These are phyloP conservation scores for Drosophila novamexicana DNA, from an alignment of 1,140 invertebrate genomes.

Conservation along the genomic window DNA sequence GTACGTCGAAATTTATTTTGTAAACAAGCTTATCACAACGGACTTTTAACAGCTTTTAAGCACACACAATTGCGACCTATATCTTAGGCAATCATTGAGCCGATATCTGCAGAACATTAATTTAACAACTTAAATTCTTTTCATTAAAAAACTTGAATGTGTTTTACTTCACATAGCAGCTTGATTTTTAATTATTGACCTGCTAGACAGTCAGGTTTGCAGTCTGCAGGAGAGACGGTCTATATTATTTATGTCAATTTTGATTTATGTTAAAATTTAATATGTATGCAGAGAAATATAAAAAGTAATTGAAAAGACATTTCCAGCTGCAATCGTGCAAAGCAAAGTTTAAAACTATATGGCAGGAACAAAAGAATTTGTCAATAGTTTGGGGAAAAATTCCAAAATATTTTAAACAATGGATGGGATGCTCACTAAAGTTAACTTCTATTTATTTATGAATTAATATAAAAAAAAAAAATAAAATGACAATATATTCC, in stretches of 20 bases:
- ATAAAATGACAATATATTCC: not conserved
- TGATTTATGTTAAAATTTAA: not conserved
- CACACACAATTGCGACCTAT: slow-evolving; percentile 10
- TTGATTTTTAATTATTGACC: slow-evolving; percentile 77
- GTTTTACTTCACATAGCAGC: slow-evolving; percentile 64
- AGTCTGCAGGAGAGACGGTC: not conserved
- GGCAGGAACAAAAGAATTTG: too few relatives aligned
- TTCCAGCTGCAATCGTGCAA: too few relatives aligned
- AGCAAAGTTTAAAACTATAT: too few relatives aligned
- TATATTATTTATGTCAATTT: slow-evolving; percentile 69
- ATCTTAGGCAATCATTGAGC: slow-evolving; percentile 13
- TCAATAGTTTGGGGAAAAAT: too few relatives aligned
- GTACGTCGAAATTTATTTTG: slow-evolving; percentile 41
- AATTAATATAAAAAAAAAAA: not conserved
- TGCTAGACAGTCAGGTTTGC: slow-evolving; percentile 38
- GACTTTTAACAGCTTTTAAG: slow-evolving; percentile 73
- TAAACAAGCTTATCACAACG: slow-evolving; percentile 56
- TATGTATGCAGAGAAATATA: not conserved
- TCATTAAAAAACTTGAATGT: slow-evolving; percentile 70
- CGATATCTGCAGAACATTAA: slow-evolving; percentile 52
- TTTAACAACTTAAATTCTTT: slow-evolving; percentile 65
- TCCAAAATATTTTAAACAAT: too few relatives aligned
- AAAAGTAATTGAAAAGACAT: too few relatives aligned
- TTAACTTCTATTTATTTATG: not conserved
- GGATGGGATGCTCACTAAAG: too few relatives aligned